These are phyloP conservation scores for Rhabdornis inornatus DNA, from an alignment of 2,113 vertebrate genomes.

Conservation along the genomic window DNA sequence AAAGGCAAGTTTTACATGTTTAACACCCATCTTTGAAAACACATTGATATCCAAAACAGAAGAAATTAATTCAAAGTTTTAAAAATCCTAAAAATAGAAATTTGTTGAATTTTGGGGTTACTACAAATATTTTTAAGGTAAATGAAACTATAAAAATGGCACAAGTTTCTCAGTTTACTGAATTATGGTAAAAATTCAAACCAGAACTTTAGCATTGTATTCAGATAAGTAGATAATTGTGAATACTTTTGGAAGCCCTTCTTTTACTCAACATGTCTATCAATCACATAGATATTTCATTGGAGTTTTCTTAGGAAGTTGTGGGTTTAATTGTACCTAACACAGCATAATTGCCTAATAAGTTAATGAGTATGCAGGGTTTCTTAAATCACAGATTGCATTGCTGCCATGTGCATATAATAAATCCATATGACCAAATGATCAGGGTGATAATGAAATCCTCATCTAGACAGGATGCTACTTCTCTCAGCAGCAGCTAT, in stretches of 20 bases:
- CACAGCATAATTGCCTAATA: constrained; percentile 49
- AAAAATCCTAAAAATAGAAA: fast-evolving
- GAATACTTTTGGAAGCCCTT: constrained; percentile 6
- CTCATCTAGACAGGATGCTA: neutral
- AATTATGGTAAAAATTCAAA: too few species aligned
- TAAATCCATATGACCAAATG: neutral
- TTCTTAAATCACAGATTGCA: constrained; percentile 46
- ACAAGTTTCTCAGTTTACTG: too few species aligned
- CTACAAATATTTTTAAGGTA: neutral
- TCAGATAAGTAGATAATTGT: neutral
- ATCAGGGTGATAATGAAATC: neutral
- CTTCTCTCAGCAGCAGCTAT: neutral
- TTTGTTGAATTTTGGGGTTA: neutral
- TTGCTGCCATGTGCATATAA: neutral
- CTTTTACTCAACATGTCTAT: constrained; percentile 17
- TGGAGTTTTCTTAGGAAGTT: constrained; percentile 33
- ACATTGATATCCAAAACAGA: neutral
- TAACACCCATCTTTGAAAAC: neutral
- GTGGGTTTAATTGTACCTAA: neutral
- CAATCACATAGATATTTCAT: constrained; percentile 20
- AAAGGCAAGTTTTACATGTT: neutral
- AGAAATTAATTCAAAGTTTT: neutral
- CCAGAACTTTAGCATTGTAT: neutral
- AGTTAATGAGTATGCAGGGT: constrained; percentile 35
- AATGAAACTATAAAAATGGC: too few species aligned